Conservation (phyloP, 2,888 invertebrate species). For the Dioctria rufipes region DNA sequence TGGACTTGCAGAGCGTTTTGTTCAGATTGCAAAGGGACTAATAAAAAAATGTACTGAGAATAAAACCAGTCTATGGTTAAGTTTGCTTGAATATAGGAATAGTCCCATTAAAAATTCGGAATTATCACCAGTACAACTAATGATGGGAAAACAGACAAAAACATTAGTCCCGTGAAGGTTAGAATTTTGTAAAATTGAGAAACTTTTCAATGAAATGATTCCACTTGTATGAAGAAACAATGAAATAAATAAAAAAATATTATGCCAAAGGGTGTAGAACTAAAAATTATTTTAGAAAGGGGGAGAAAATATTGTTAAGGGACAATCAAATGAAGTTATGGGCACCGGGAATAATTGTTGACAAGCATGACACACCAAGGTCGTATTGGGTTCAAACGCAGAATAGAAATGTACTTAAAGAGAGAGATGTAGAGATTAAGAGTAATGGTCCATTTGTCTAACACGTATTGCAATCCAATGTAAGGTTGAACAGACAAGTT, state of each 20-base stretch:
- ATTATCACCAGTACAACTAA: not conserved
- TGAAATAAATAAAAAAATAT: conserved; percentile 34
- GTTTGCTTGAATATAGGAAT: too few species aligned
- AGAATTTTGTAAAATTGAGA: not conserved
- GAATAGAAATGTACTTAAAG: too few species aligned
- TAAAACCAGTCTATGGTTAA: too few species aligned
- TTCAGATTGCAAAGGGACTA: too few species aligned
- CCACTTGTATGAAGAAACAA: conserved; percentile 12
- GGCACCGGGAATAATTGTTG: not conserved
- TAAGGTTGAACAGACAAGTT: too few species aligned
- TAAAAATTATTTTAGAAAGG: conserved; percentile 6
- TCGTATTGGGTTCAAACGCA: too few species aligned
- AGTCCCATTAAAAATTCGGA: too few species aligned
- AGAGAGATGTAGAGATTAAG: too few species aligned
- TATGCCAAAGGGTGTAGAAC: conserved; percentile 13
- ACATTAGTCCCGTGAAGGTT: conserved; percentile 15
- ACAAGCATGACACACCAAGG: conserved; percentile 5
- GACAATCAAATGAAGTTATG: not conserved
- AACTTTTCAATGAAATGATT: not conserved
- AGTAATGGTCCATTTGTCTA: too few species aligned
- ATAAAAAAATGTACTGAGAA: too few species aligned
- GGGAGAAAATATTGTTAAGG: conserved; percentile 38
- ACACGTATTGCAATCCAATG: too few species aligned
- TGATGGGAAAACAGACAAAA: conserved; percentile 35
- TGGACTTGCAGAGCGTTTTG: too few species aligned